phyloP scores from a whole-genome alignment of 1,140 invertebrate species.

The Heliconius nattereri region DNA sequence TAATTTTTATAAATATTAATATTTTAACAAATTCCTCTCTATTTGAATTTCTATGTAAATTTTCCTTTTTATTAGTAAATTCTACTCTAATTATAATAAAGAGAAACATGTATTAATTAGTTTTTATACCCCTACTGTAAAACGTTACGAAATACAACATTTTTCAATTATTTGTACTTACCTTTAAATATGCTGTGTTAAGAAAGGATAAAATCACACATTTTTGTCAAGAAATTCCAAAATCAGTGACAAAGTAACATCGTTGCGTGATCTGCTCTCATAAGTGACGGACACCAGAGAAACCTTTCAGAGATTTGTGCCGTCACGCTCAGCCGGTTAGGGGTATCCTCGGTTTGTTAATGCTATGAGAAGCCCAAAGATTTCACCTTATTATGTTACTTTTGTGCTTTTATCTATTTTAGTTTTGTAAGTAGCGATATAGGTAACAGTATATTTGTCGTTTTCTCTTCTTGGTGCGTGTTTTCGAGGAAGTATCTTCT shows the following conservation, averaged over 20 bases:
- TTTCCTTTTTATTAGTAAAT: too few species aligned
- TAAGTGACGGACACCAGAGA: constrained; percentile 11
- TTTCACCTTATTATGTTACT: background rate
- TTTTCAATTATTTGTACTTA: too few species aligned
- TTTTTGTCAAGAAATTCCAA: background rate
- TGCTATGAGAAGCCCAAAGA: background rate
- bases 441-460: too few species aligned
- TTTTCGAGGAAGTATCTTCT: background rate
- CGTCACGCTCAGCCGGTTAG: constrained; percentile 4
- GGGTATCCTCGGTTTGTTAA: too few species aligned
- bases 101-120: background rate
- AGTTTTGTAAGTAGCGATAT: background rate
- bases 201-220: background rate
- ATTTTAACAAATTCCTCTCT: too few species aligned
- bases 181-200: background rate
- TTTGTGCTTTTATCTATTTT: background rate
- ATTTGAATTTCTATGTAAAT: too few species aligned
- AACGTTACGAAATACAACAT: too few species aligned
- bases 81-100: too few species aligned
- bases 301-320: constrained; percentile 16
- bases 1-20: too few species aligned
- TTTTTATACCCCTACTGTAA: background rate
- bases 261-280: constrained; percentile 34
- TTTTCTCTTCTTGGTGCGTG: background rate
- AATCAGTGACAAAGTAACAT: background rate